These are phyloP conservation scores for Athene noctua DNA, from an alignment of 2,113 vertebrate genomes.

Conservation along the genomic window DNA sequence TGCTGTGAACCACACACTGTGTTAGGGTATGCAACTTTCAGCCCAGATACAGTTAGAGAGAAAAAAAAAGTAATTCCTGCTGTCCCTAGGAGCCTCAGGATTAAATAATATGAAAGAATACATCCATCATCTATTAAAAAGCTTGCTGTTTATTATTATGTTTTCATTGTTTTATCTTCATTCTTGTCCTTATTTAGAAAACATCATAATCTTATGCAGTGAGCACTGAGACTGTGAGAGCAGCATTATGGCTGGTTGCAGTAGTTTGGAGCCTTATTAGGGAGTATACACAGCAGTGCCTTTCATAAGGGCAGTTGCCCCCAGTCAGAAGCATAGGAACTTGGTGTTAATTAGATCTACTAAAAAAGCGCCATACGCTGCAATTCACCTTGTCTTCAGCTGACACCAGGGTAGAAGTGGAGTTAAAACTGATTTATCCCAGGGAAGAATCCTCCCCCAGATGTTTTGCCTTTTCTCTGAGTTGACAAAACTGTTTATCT, in stretches of 20 bases:
- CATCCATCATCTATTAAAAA: background rate
- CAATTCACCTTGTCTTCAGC: background rate
- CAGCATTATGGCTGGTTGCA: background rate
- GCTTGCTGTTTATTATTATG: background rate
- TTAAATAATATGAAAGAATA: background rate
- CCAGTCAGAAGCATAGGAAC: background rate
- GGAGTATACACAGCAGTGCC: background rate
- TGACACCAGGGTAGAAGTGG: background rate
- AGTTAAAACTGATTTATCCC: background rate
- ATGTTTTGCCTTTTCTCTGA: background rate
- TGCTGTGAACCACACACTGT: background rate
- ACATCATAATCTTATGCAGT: background rate
- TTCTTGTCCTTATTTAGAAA: background rate
- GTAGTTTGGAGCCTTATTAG: background rate
- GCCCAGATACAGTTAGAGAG: constrained; percentile 8
- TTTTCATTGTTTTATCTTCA: background rate
- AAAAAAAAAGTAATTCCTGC: background rate
- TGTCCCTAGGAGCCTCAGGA: background rate
- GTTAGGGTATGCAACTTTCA: background rate
- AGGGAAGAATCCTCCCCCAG: background rate
- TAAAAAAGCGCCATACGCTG: background rate
- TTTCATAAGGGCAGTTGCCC: background rate
- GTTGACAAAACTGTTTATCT: background rate
- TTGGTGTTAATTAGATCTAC: background rate
- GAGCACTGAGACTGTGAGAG: background rate